Conservation (phyloP, 1,140 invertebrate genomes). For the Arion vulgaris region DNA sequence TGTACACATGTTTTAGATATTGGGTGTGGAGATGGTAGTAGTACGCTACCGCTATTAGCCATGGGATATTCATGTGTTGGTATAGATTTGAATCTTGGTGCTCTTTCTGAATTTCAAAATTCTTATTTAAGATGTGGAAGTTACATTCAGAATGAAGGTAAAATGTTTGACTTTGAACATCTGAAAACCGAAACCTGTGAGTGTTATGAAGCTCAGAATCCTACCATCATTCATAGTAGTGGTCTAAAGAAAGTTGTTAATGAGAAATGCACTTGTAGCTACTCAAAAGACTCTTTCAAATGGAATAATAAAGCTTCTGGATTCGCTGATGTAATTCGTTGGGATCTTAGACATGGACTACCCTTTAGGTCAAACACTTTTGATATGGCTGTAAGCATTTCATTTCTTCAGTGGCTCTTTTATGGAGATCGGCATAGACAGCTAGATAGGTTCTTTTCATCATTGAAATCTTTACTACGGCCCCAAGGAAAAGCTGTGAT, state of each 20-base stretch:
- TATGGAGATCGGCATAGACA: not conserved
- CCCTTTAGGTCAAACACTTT: slow-evolving; percentile 38
- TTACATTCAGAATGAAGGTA: not conserved
- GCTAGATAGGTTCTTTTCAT: slow-evolving; percentile 39
- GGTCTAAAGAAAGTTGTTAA: not conserved
- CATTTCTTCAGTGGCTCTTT: slow-evolving; percentile 50
- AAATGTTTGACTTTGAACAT: too few relatives aligned
- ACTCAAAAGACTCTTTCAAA: not conserved
- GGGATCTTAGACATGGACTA: slow-evolving; percentile 38
- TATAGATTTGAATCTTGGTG: slow-evolving; percentile 41
- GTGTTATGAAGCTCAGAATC: not conserved
- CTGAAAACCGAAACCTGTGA: not conserved
- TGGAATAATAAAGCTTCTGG: not conserved
- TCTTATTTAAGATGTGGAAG: not conserved
- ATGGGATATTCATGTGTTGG: slow-evolving; percentile 38
- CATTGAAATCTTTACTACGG: slow-evolving; percentile 27
- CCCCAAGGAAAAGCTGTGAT: slow-evolving; percentile 36
- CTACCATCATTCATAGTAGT: not conserved
- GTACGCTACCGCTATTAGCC: not conserved
- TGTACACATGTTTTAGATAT: slow-evolving; percentile 43
- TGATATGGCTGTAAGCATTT: slow-evolving; percentile 44
- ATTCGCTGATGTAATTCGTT: slow-evolving; percentile 39
- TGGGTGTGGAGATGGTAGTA: slow-evolving; percentile 47
- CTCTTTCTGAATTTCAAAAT: slow-evolving; percentile 17
- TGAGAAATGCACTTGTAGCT: not conserved